Evolutionary conservation across 2,113 vertebrate genomes (phyloP).

Genomic region (Notarius quadriscutis): DNA sequence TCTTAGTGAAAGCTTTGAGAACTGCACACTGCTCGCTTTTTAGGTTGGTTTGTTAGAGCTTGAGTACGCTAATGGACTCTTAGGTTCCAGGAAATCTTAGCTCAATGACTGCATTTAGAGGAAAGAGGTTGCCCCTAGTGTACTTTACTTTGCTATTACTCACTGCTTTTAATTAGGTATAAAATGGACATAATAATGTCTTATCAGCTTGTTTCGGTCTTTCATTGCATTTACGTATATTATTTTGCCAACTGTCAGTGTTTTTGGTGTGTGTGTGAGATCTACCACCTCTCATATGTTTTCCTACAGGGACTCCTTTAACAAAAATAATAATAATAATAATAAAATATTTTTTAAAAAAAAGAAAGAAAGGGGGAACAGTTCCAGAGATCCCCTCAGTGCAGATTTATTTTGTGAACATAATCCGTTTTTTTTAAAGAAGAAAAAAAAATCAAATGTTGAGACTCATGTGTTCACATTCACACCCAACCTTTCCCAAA

Average conservation of each 20-base stretch:
- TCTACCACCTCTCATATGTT: neutral
- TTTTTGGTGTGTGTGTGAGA: neutral
- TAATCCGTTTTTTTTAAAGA: neutral
- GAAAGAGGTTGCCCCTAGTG: neutral
- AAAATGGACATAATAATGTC: neutral
- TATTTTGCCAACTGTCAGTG: neutral
- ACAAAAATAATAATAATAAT: neutral
- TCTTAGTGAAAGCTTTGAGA: neutral
- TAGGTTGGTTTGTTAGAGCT: constrained; percentile 6
- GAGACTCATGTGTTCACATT: neutral
- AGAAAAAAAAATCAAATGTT: neutral
- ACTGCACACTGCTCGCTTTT: neutral
- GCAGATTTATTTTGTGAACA: neutral
- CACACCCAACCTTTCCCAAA: neutral
- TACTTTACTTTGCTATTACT: neutral
- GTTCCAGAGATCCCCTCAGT: neutral
- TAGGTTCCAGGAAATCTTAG: neutral
- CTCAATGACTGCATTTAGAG: neutral
- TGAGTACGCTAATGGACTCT: neutral
- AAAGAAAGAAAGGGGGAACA: neutral
- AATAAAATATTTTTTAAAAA: no score
- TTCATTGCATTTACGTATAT: no score
- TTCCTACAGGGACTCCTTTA: neutral
- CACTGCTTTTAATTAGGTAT: neutral
- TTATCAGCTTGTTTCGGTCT: neutral